A percentile compares a stretch with the other conserved stretches of the same genome.
phyloP scores from a whole-genome alignment of 2,797 vertebrate species.

The Thamnophis elegans region DNA sequence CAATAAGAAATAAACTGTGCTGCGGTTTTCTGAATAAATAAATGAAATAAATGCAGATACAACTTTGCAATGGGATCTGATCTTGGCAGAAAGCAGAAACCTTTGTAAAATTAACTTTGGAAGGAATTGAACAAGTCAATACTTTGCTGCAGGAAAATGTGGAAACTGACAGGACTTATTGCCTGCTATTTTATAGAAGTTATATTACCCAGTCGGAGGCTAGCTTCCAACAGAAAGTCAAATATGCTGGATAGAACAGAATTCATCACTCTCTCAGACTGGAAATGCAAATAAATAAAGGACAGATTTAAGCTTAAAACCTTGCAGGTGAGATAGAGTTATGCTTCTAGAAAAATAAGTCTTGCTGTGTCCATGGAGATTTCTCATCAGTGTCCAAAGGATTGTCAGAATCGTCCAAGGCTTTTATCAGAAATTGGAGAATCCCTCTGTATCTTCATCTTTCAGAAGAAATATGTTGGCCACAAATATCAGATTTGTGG shows the following conservation, averaged over 20 bases:
- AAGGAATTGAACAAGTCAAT: not conserved
- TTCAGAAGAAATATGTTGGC: not conserved
- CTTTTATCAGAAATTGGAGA: not conserved
- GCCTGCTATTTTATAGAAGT: not conserved
- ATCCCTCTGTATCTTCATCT: not conserved
- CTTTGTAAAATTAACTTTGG: not conserved
- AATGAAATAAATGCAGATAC: not conserved
- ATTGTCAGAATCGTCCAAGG: not conserved
- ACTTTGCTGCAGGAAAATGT: slow-evolving; percentile 1
- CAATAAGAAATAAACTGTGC: not conserved
- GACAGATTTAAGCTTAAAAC: not conserved
- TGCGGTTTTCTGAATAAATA: not conserved
- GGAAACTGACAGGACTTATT: slow-evolving; percentile 18
- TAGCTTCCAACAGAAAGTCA: not conserved
- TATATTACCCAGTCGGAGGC: not conserved
- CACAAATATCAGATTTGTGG: not conserved
- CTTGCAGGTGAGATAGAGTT: not conserved
- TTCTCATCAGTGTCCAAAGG: not conserved
- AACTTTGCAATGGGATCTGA: not conserved
- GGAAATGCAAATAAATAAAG: not conserved
- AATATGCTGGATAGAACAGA: not conserved
- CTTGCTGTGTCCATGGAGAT: not conserved
- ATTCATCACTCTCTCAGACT: not conserved
- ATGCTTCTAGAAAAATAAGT: not conserved
- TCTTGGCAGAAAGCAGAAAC: not conserved